Evolutionary conservation across 2,888 invertebrate species (phyloP), one percentile per base, ranked within the genome.

Genomic region (Chironomus tentans): DNA sequence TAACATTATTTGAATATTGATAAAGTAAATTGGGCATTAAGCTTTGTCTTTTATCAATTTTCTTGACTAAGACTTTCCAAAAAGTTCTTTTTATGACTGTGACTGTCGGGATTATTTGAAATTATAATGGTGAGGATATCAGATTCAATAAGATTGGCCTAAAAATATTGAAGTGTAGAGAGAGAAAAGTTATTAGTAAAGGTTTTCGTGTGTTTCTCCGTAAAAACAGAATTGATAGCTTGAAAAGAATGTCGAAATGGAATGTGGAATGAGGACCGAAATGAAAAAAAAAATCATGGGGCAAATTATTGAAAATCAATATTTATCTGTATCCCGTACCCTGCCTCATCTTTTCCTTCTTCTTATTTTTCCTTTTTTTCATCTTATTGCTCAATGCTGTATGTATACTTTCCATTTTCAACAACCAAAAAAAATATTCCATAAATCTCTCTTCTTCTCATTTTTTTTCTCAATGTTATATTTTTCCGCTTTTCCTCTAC

Each of bases 231-330:
- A 18, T 56, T 56, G 56, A 18, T 56, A 15, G n/a, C n/a, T n/a
- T 18, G 18, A 56, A 56, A 56, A 18, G 56, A 56, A 56, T 56
- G n/a, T 56, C 15, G 56, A 56, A 56, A 3, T 56, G 15, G 18
- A 56, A 56, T 15, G 18, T 38, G 18, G 18, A 56, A 7, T 56
- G 65, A 24, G 65, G 65, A 10, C n/a, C 62, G 21, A 21, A 18
- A 62, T 12, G 62, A 22, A 18, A 62, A 38, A 62, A 65, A 65
- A 65, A 24, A 21, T 65, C 65, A 65, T 65, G 61, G 48, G 62
- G 72, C 72, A 72, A 62, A 62, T 72, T 72, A 72, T 72, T 72
- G 72, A 72, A 72, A 72, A 72, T 72, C 72, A 72, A 72, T 72
- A 72, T 72, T 71, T 72, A 72, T 72, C 72, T 72, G 62, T 21